Evolutionary conservation across 2,797 vertebrate genomes (phyloP).

Genomic region (Xiphophorus birchmanni): DNA sequence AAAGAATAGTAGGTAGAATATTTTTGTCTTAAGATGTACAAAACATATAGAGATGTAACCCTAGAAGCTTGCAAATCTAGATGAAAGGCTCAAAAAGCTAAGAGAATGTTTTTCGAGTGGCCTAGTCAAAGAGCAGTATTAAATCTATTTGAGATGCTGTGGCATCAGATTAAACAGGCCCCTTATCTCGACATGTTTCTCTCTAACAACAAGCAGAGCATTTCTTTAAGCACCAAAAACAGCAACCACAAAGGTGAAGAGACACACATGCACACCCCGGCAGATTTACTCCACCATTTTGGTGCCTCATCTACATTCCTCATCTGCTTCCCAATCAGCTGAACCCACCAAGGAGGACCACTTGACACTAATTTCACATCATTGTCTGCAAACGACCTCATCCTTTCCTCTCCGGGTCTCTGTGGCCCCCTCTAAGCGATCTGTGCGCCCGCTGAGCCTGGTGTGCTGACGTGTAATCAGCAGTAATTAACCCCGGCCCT

Average conservation of each 20-base stretch:
- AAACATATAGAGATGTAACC: background rate
- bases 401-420: slow-evolving; percentile 36
- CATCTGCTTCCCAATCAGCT: slow-evolving; percentile 43
- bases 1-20: background rate
- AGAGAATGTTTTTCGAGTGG: background rate
- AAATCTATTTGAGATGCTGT: background rate
- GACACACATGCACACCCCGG: background rate
- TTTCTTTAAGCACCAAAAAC: background rate
- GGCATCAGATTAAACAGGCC: background rate
- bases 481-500: slow-evolving; percentile 69
- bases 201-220: background rate
- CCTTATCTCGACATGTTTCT: background rate
- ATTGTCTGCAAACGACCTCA: slow-evolving; percentile 50
- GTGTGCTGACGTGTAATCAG: slow-evolving; percentile 69
- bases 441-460: slow-evolving; percentile 54
- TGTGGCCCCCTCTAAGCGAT: slow-evolving; percentile 46
- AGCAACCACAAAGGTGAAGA: background rate
- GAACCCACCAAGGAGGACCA: slow-evolving; percentile 57
- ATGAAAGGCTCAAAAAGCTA: background rate
- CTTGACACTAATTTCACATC: slow-evolving; percentile 66
- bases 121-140: background rate
- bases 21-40: background rate
- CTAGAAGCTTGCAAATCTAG: background rate
- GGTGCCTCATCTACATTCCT: slow-evolving; percentile 44
- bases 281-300: slow-evolving; percentile 15